Conservation (phyloP, 2,888 invertebrate genomes). For the Dichetophora obliterata region DNA sequence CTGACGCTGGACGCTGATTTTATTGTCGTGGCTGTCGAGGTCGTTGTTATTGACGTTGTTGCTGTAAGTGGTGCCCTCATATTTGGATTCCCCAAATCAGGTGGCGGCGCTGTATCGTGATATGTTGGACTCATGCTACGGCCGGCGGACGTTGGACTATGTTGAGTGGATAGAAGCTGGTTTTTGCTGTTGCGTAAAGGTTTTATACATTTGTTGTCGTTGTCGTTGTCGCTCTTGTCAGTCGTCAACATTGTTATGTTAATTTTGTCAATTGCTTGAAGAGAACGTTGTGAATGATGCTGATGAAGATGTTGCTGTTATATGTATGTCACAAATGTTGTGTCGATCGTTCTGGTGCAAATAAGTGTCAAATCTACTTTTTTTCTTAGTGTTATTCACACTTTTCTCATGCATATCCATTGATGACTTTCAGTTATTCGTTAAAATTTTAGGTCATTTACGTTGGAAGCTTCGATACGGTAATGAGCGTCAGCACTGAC, state of each 20-base stretch:
- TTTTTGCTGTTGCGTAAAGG: background rate
- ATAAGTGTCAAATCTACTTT: background rate
- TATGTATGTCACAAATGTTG: conserved; percentile 28
- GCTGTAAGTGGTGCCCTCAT: conserved; percentile 18
- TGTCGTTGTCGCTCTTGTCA: conserved; percentile 17
- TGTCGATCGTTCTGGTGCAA: background rate
- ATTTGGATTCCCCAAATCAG: background rate
- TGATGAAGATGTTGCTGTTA: conserved; percentile 36
- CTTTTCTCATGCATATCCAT: background rate
- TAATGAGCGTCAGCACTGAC: conserved; percentile 10
- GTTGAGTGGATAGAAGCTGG: background rate
- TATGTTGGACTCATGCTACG: conserved; percentile 27
- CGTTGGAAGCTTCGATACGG: background rate
- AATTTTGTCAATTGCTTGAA: conserved; percentile 31
- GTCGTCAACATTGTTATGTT: conserved; percentile 20
- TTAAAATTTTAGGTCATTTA: conserved; percentile 21
- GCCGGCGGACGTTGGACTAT: too few species aligned
- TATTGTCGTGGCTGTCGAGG: conserved; percentile 7
- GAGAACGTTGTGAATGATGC: conserved; percentile 33
- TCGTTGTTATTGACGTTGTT: conserved; percentile 42
- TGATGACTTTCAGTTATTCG: conserved; percentile 6
- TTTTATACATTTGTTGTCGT: conserved; percentile 15
- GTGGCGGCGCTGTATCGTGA: conserved; percentile 18
- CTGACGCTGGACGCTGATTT: conserved; percentile 17
- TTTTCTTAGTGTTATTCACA: background rate